Conservation (phyloP, 1,140 invertebrate species). For the Atopsyche davidsoni region DNA sequence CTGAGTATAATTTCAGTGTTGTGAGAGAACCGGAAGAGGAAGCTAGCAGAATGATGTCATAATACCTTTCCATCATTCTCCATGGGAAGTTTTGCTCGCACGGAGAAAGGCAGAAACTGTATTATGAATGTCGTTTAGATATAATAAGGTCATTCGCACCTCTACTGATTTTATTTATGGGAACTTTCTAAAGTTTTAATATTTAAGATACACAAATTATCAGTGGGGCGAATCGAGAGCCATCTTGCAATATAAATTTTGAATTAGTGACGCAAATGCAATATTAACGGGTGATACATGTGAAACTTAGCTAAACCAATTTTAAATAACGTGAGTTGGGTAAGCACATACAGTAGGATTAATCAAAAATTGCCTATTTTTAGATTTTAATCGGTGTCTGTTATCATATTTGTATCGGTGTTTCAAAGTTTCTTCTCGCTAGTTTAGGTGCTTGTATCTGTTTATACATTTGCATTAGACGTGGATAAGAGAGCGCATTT, state of each 20-base stretch:
- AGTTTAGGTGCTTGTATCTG: slow-evolving; percentile 31
- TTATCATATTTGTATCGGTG: slow-evolving; percentile 29
- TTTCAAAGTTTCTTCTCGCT: slow-evolving; percentile 29
- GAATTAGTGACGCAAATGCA: slow-evolving; percentile 33
- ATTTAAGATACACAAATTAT: slow-evolving; percentile 2
- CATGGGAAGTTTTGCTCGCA: neutral
- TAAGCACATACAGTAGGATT: slow-evolving; percentile 20
- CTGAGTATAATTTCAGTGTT: too few relatives aligned
- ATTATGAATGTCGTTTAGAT: neutral
- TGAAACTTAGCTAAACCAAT: slow-evolving; percentile 22
- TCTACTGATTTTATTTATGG: too few relatives aligned
- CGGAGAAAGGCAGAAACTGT: neutral
- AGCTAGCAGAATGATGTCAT: too few relatives aligned
- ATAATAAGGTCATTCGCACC: too few relatives aligned
- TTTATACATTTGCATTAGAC: too few relatives aligned
- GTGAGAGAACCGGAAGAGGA: too few relatives aligned
- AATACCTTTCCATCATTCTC: too few relatives aligned
- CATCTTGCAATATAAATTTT: slow-evolving; percentile 27
- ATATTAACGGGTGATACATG: slow-evolving; percentile 32
- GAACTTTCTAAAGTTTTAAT: too few relatives aligned
- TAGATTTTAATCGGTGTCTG: slow-evolving; percentile 30
- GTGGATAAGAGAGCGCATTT: too few relatives aligned
- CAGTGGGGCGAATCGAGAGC: slow-evolving; percentile 9
- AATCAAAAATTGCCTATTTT: slow-evolving; percentile 25
- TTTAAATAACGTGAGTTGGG: slow-evolving; percentile 20